These are phyloP conservation scores for Sapajus apella DNA, from an alignment of 2,113 vertebrate species.

Conservation along the genomic window DNA sequence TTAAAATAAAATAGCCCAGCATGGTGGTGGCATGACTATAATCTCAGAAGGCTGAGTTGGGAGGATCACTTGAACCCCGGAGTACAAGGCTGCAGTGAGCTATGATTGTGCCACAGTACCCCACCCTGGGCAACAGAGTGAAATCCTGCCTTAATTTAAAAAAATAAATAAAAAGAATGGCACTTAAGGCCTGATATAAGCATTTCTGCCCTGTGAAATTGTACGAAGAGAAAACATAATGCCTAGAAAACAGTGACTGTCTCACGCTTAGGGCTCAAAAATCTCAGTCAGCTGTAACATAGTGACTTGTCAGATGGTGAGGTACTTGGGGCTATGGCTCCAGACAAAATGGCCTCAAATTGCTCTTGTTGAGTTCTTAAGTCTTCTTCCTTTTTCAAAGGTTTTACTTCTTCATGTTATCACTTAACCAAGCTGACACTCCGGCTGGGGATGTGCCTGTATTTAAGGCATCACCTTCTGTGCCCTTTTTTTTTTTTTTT, in stretches of 20 bases:
- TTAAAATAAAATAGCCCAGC: too few species aligned
- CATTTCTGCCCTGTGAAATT: neutral
- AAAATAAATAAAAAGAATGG: too few species aligned
- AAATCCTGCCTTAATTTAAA: too few species aligned
- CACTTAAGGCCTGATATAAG: neutral
- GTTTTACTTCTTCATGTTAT: constrained; percentile 30
- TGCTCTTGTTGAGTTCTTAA: neutral
- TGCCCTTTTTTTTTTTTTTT: neutral
- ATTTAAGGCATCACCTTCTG: neutral
- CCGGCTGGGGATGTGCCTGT: neutral
- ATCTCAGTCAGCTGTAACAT: neutral
- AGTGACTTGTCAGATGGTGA: neutral
- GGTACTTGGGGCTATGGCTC: neutral
- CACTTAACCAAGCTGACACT: neutral
- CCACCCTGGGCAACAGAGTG: too few species aligned
- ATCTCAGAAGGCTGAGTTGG: too few species aligned
- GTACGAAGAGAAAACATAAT: neutral
- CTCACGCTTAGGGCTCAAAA: neutral
- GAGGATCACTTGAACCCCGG: too few species aligned
- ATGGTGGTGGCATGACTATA: too few species aligned
- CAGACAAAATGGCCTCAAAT: constrained; percentile 17
- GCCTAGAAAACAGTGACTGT: constrained; percentile 15
- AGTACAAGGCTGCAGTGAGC: too few species aligned
- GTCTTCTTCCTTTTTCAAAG: neutral
- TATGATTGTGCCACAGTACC: too few species aligned